These are phyloP conservation scores for Hystrix cristata DNA, from an alignment of 2,113 vertebrate genomes.

Conservation along the genomic window DNA sequence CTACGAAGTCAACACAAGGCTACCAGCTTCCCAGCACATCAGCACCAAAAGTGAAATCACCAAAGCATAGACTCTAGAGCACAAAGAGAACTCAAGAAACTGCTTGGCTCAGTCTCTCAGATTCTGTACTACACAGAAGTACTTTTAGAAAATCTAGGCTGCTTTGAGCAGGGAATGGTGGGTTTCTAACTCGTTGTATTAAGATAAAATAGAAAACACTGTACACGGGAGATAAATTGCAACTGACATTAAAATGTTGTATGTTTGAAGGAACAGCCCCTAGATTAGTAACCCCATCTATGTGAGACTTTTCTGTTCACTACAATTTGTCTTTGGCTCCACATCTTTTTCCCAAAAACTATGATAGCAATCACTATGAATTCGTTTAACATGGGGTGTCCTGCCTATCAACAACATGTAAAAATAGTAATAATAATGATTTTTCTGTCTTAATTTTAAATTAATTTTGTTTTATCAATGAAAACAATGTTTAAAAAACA, in stretches of 20 bases:
- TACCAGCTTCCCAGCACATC: background rate
- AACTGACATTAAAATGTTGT: constrained; percentile 17
- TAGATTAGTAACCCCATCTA: background rate
- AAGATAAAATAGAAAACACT: constrained; percentile 44
- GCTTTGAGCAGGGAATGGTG: background rate
- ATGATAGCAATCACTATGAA: background rate
- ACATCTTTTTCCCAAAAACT: background rate
- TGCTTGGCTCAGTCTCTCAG: constrained; percentile 23
- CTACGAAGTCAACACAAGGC: constrained; percentile 21
- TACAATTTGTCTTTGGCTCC: background rate
- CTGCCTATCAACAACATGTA: background rate
- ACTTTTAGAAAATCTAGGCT: constrained; percentile 5
- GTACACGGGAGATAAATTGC: background rate
- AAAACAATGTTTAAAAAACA: constrained; percentile 1
- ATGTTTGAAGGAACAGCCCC: background rate
- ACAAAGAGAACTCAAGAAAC: constrained; percentile 26
- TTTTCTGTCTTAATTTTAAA: background rate
- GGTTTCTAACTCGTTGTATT: background rate
- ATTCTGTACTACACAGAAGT: constrained; percentile 16
- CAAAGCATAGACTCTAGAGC: background rate
- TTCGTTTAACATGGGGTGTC: background rate
- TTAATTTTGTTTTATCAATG: constrained; percentile 32
- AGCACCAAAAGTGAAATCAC: constrained; percentile 23
- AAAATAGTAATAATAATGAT: background rate
- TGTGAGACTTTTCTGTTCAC: background rate